Percentiles rank a stretch among this genome's conserved stretches.
Conservation (phyloP, 2,888 invertebrate genomes). For the Glomeris marginata region DNA sequence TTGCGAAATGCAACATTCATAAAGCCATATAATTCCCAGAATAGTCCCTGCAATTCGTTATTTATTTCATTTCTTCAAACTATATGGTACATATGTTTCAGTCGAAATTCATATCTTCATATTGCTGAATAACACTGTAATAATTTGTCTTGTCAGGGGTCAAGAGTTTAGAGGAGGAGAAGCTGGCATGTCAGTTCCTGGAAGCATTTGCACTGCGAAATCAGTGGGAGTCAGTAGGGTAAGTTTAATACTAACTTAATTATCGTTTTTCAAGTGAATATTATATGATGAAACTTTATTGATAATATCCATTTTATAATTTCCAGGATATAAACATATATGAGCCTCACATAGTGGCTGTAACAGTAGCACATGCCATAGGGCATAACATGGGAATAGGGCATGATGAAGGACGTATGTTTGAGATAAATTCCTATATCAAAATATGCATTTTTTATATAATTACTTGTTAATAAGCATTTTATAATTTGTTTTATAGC, state of each 20-base stretch:
- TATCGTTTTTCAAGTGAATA: background rate
- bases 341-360: constrained; percentile 87
- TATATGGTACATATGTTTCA: too few species aligned
- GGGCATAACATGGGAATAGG: constrained; percentile 95
- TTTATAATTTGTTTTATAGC: constrained; percentile 27
- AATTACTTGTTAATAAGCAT: background rate
- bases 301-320: too few species aligned
- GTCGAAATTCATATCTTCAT: too few species aligned
- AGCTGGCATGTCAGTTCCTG: constrained; percentile 84
- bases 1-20: too few species aligned
- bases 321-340: constrained; percentile 63
- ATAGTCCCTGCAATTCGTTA: too few species aligned
- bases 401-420: constrained; percentile 57
- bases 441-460: background rate
- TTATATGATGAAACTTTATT: background rate
- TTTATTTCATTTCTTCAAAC: too few species aligned
- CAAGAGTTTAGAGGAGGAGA: constrained; percentile 75
- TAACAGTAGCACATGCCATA: constrained; percentile 95
- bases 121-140: too few species aligned
- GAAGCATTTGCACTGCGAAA: constrained; percentile 82
- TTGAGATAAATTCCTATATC: background rate
- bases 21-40: too few species aligned
- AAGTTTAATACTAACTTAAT: constrained; percentile 6
- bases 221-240: constrained; percentile 81
- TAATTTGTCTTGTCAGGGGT: constrained; percentile 41